These are phyloP conservation scores for Haplochromis vanheusdeni DNA, from an alignment of 2,113 vertebrate species.

Conservation along the genomic window DNA sequence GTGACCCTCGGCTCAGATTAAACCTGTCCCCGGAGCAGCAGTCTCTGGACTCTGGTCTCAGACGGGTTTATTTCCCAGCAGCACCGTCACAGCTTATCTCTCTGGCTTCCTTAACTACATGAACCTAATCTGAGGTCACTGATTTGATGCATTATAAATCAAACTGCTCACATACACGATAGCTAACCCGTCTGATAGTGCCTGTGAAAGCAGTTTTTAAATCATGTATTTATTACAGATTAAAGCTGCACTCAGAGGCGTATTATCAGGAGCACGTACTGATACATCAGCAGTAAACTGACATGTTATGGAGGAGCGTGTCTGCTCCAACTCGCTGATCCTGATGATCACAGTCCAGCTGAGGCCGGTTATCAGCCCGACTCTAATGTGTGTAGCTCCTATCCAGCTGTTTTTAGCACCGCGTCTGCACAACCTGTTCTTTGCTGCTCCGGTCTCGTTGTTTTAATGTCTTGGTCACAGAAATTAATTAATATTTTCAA, in stretches of 20 bases:
- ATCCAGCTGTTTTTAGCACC: not conserved
- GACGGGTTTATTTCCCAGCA: not conserved
- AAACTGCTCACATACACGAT: not conserved
- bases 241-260: not conserved
- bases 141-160: not conserved
- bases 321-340: not conserved
- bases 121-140: not conserved
- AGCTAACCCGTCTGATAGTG: not conserved
- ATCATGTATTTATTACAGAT: accelerated
- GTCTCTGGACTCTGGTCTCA: not conserved
- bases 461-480: not conserved
- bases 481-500: not conserved
- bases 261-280: not conserved
- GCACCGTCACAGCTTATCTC: not conserved
- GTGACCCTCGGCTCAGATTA: not conserved
- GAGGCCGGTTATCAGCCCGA: accelerated
- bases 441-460: not conserved
- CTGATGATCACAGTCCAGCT: not conserved
- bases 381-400: not conserved
- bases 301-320: not conserved
- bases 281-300: not conserved
- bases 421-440: not conserved
- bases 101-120: not conserved
- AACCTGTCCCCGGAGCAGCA: not conserved
- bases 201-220: not conserved